phyloP scores from a whole-genome alignment of 1,140 invertebrate genomes.

The Agraylea sexmaculata region DNA sequence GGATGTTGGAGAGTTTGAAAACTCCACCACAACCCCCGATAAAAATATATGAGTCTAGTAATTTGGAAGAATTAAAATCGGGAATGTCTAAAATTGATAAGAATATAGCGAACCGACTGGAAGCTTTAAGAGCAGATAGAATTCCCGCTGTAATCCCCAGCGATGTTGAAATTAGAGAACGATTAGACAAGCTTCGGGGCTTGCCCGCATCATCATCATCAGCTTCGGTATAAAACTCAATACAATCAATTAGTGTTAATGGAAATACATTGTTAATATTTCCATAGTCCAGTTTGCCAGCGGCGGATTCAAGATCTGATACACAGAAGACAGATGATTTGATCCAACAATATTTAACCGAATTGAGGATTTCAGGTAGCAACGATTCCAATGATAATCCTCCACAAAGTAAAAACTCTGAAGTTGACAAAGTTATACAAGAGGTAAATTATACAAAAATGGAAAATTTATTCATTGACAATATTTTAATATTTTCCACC shows the following conservation, averaged over 20 bases:
- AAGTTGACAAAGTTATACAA: slow-evolving; percentile 31
- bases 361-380: slow-evolving; percentile 38
- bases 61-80: slow-evolving; percentile 26
- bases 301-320: slow-evolving; percentile 40
- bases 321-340: slow-evolving; percentile 50
- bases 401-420: slow-evolving; percentile 38
- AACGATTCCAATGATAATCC: slow-evolving; percentile 32
- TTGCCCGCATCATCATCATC: slow-evolving; percentile 23
- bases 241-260: not conserved
- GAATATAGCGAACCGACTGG: slow-evolving; percentile 45
- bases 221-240: slow-evolving; percentile 6
- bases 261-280: slow-evolving; percentile 1
- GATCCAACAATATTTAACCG: slow-evolving; percentile 43
- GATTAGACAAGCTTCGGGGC: slow-evolving; percentile 45
- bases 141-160: slow-evolving; percentile 27
- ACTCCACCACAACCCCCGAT: slow-evolving; percentile 34
- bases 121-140: slow-evolving; percentile 43
- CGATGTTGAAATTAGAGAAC: slow-evolving; percentile 40
- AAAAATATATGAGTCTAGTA: slow-evolving; percentile 36
- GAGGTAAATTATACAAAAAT: slow-evolving; percentile 28
- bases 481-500: slow-evolving; percentile 5
- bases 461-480: slow-evolving; percentile 28
- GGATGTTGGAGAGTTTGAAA: slow-evolving; percentile 29
- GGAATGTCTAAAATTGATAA: slow-evolving; percentile 34
- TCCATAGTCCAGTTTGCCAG: slow-evolving; percentile 23